A percentile compares a stretch with the other conserved stretches of the same genome.
phyloP scores from a whole-genome alignment of 2,888 invertebrate species.

The Zhuqinia jingwanae region DNA sequence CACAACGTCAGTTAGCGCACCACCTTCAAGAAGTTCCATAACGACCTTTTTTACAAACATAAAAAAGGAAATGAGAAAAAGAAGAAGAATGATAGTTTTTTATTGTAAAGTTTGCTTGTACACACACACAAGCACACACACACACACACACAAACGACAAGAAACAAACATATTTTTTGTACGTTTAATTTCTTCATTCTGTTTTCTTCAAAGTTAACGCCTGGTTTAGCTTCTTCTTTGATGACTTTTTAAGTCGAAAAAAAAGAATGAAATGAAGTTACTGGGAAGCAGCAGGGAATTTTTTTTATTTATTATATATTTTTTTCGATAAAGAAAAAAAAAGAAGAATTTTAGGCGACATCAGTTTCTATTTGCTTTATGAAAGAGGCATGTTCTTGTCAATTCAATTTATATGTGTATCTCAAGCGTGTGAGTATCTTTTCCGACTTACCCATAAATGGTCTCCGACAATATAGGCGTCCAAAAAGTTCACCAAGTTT shows the following conservation, averaged over 20 bases:
- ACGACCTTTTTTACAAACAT: slow-evolving; percentile 83
- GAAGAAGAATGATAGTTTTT: background rate
- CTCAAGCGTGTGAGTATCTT: background rate
- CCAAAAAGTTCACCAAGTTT: slow-evolving; percentile 97
- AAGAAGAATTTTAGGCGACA: background rate
- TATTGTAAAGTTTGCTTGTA: background rate
- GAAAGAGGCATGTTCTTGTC: background rate
- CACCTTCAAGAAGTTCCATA: slow-evolving; percentile 97
- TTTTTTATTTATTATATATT: too few relatives aligned
- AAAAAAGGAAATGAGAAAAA: slow-evolving; percentile 8
- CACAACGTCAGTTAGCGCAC: slow-evolving; percentile 94
- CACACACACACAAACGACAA: background rate
- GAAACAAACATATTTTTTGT: background rate
- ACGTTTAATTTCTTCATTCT: background rate
- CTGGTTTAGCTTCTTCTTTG: slow-evolving; percentile 32
- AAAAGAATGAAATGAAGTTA: slow-evolving; percentile 11
- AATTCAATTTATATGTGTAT: background rate
- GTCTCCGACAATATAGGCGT: slow-evolving; percentile 94
- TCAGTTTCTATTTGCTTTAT: background rate
- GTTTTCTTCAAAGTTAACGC: slow-evolving; percentile 22
- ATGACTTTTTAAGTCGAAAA: slow-evolving; percentile 39
- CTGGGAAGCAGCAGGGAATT: background rate
- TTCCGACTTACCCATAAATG: slow-evolving; percentile 89
- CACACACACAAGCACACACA: too few relatives aligned
- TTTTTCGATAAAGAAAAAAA: too few relatives aligned